Evolutionary conservation across 2,113 vertebrate species (phyloP).

Genomic region (Rhabdomys dilectus): DNA sequence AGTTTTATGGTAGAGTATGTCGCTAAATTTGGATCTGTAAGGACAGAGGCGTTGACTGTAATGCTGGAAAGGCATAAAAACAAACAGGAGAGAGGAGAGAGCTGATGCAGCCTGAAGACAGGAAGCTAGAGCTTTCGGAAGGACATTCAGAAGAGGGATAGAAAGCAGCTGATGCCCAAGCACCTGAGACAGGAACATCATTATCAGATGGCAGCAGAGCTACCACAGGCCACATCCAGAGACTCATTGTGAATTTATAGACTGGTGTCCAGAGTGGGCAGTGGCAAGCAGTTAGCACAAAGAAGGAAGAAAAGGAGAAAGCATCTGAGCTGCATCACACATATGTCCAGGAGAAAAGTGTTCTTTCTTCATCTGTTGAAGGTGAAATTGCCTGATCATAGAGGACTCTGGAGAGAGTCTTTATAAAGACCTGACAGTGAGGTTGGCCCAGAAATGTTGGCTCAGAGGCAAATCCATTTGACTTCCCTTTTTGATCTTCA

Average conservation of each 20-base stretch:
- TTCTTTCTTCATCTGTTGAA: slow-evolving; percentile 41
- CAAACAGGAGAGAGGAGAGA: slow-evolving; percentile 25
- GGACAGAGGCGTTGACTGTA: no score
- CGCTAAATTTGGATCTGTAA: slow-evolving; percentile 56
- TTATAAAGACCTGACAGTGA: slow-evolving; percentile 9
- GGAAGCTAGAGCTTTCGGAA: slow-evolving; percentile 30
- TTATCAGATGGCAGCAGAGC: neutral
- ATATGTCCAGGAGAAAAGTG: slow-evolving; percentile 67
- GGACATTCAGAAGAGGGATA: slow-evolving; percentile 37
- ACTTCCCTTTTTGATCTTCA: slow-evolving; percentile 9
- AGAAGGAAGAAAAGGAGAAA: neutral
- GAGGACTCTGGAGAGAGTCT: slow-evolving; percentile 18
- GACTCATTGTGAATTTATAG: neutral
- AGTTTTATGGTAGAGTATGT: slow-evolving; percentile 18
- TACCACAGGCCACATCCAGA: neutral
- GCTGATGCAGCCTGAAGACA: slow-evolving; percentile 1
- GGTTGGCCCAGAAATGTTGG: neutral
- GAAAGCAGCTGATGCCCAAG: slow-evolving; percentile 1
- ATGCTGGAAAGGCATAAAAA: neutral
- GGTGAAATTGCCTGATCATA: slow-evolving; percentile 53
- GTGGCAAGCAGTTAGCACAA: slow-evolving; percentile 17
- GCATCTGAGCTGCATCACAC: neutral
- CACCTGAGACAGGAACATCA: neutral
- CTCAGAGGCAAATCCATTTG: slow-evolving; percentile 28
- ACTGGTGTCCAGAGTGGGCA: neutral